These are phyloP conservation scores for Dufourea novaeangliae DNA, from an alignment of 1,140 invertebrate species.

Conservation along the genomic window DNA sequence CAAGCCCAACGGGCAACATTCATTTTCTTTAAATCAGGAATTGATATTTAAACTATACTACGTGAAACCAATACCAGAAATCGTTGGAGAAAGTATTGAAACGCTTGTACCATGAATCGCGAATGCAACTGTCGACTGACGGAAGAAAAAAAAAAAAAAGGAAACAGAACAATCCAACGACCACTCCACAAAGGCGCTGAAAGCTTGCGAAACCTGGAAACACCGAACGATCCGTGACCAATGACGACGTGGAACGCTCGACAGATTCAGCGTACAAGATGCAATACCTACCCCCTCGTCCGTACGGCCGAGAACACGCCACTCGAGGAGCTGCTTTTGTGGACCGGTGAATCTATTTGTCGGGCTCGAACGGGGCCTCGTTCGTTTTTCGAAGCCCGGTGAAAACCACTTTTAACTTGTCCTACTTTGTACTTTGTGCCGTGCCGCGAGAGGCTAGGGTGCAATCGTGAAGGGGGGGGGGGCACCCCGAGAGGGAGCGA, in stretches of 20 bases:
- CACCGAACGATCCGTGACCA: background rate
- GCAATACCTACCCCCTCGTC: too few relatives aligned
- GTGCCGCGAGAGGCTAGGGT: background rate
- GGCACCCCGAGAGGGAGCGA: background rate
- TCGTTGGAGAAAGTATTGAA: background rate
- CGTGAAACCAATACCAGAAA: too few relatives aligned
- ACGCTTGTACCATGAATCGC: background rate
- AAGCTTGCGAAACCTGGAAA: background rate
- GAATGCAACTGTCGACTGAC: background rate
- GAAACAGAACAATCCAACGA: background rate
- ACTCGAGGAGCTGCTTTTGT: slow-evolving; percentile 1
- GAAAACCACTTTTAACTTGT: slow-evolving; percentile 28
- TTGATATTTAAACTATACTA: too few relatives aligned
- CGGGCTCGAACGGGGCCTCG: background rate
- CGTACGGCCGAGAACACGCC: background rate
- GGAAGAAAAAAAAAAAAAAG: background rate
- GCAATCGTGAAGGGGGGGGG: background rate
- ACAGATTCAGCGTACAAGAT: background rate
- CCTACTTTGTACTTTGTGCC: slow-evolving; percentile 20
- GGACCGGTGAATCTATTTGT: slow-evolving; percentile 12
- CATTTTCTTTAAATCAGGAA: too few relatives aligned
- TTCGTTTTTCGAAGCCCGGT: slow-evolving; percentile 10
- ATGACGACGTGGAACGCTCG: background rate
- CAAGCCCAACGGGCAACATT: too few relatives aligned
- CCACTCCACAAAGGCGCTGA: background rate